These are phyloP conservation scores for Agrotis clavis DNA, from an alignment of 2,888 invertebrate species.

Conservation along the genomic window DNA sequence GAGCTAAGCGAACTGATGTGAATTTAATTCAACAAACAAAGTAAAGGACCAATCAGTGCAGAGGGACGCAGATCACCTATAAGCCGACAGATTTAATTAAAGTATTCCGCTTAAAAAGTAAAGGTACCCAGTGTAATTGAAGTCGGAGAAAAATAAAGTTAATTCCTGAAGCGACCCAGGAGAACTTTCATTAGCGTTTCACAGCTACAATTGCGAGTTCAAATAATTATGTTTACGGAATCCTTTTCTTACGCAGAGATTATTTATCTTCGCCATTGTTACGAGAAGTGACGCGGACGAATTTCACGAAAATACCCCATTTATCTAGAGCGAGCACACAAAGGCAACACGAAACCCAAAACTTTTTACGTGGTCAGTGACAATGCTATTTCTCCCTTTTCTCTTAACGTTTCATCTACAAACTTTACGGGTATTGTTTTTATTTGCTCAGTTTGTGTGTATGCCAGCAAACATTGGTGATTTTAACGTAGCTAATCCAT, in stretches of 20 bases:
- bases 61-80: constrained; percentile 70
- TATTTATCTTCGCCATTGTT: constrained; percentile 90
- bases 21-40: constrained; percentile 69
- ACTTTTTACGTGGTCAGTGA: constrained; percentile 91
- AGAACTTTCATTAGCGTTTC: constrained; percentile 88
- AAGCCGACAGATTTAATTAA: constrained; percentile 84
- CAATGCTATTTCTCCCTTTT: constrained; percentile 87
- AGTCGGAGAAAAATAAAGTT: constrained; percentile 83
- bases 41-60: constrained; percentile 62
- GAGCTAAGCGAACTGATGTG: constrained; percentile 18
- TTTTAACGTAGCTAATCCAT: constrained; percentile 71
- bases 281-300: constrained; percentile 89
- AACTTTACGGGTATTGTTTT: constrained; percentile 81
- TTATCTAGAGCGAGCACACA: constrained; percentile 88
- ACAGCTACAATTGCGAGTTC: constrained; percentile 89
- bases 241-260: constrained; percentile 90
- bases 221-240: constrained; percentile 91
- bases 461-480: constrained; percentile 68
- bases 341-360: constrained; percentile 89
- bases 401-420: constrained; percentile 87
- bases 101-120: constrained; percentile 83
- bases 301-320: constrained; percentile 90
- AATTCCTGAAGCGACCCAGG: constrained; percentile 82
- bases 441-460: constrained; percentile 74
- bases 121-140: constrained; percentile 81